Evolutionary conservation across 2,797 vertebrate species (phyloP).

Genomic region (Ceryle rudis): DNA sequence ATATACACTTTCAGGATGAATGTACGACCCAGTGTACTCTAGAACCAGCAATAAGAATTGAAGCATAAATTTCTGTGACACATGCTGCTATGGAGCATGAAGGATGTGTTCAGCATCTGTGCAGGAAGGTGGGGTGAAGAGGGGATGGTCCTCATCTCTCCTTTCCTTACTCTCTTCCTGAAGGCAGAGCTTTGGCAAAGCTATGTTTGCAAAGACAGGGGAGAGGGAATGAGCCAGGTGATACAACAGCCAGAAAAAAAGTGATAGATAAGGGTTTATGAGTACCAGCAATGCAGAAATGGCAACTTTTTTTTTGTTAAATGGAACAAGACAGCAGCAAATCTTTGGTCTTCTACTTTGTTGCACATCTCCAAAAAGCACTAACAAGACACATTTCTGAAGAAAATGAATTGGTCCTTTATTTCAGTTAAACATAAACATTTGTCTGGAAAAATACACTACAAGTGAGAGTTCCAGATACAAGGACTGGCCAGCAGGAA

Average conservation of each 20-base stretch:
- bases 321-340: neutral
- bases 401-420: neutral
- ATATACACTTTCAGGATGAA: neutral
- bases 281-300: neutral
- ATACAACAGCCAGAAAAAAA: neutral
- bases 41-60: neutral
- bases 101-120: neutral
- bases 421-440: neutral
- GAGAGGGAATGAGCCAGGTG: neutral
- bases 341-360: neutral
- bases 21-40: neutral
- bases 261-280: rapidly evolving
- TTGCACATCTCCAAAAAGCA: neutral
- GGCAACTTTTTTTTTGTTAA: neutral
- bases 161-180: neutral
- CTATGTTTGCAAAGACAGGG: neutral
- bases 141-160: rapidly evolving
- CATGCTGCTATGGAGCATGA: neutral
- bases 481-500: neutral
- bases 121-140: neutral
- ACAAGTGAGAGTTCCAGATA: neutral
- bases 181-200: neutral
- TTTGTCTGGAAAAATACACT: neutral
- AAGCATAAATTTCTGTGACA: neutral
- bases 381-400: neutral